Evolutionary conservation across 2,888 invertebrate species (phyloP), one percentile per base, ranked within the genome.

Genomic region (Boloria euphrosyne): DNA sequence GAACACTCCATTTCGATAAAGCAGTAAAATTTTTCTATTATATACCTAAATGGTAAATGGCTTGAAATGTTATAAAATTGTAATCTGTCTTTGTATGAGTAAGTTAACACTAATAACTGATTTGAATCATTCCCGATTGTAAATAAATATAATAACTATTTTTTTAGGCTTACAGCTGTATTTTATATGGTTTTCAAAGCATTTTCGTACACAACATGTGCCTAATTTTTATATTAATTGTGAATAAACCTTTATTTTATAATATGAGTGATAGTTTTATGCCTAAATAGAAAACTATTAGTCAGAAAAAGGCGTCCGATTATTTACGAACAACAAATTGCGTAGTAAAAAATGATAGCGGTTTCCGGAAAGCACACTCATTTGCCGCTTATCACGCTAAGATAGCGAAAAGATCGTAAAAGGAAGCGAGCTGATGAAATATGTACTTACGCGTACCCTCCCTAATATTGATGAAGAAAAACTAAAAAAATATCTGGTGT

Each of bases 301-400:
- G 47, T 31, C 16, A 49, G 54, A 62, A 62, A 54, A 59, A 54
- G 17, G 76, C 79, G 76, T 74, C 75, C 76, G 76, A 77, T 78
- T 79, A 83, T 84, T 84, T 85, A 83, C 81, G 82, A 81, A 74
- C 76, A 77, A 81, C 84, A 83, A 85, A 84, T 86, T 84, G 82
- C 83, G 84, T 81, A 85, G 80, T 86, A 86, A 86, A 86, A 86
- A 85, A 84, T 85, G 82, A 85, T 82, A 80, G 82, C 81, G 81
- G 82, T 81, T 83, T 83, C 77, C 81, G 79, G 22, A 50, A 59
- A 59, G 59, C 59, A 50, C 77, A 78, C 83, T 84, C 84, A 82
- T 85, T 86, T 83, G 78, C 79, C 75, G 80, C 83, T 85, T 86
- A 86, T 86, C 86, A 78, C 78, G 76, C 74, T 70, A 80, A 83